Percentiles rank a stretch among this genome's conserved stretches.
These are phyloP conservation scores for Teinopalpus imperialis DNA, from an alignment of 2,888 invertebrate genomes.

Conservation along the genomic window DNA sequence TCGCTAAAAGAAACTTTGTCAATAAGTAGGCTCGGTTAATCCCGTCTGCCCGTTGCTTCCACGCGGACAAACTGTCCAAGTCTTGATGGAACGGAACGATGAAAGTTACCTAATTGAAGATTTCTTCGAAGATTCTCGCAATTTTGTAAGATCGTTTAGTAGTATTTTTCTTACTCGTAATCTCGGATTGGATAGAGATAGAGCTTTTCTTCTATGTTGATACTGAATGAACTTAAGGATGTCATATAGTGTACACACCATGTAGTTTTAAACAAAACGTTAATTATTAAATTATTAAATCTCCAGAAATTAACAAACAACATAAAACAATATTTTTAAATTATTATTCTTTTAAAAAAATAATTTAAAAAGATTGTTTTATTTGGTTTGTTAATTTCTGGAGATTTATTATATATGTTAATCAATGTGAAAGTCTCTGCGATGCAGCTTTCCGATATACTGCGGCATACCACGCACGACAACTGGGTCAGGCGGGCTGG, in stretches of 20 bases:
- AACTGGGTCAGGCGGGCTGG: conserved; percentile 18
- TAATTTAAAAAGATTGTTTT: too few species aligned
- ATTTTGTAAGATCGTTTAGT: background rate
- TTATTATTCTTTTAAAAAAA: too few species aligned
- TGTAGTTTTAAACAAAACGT: too few species aligned
- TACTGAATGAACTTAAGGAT: too few species aligned
- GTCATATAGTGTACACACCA: too few species aligned
- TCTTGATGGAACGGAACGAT: background rate
- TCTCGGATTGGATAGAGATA: background rate
- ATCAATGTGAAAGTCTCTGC: conserved; percentile 8
- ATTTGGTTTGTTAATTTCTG: too few species aligned
- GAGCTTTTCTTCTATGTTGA: too few species aligned
- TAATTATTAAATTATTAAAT: too few species aligned
- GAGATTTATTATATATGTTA: too few species aligned
- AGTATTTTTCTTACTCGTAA: background rate
- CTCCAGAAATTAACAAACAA: too few species aligned
- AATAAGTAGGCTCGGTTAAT: conserved; percentile 17
- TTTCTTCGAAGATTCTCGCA: conserved; percentile 5
- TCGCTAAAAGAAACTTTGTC: conserved; percentile 19
- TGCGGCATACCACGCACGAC: conserved; percentile 12
- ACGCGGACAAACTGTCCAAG: background rate
- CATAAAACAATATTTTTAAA: too few species aligned
- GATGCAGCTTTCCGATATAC: conserved; percentile 6
- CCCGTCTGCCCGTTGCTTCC: background rate
- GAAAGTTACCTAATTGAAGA: conserved; percentile 8